Conservation (phyloP, 2,113 vertebrate genomes). For the Balaenoptera acutorostrata region DNA sequence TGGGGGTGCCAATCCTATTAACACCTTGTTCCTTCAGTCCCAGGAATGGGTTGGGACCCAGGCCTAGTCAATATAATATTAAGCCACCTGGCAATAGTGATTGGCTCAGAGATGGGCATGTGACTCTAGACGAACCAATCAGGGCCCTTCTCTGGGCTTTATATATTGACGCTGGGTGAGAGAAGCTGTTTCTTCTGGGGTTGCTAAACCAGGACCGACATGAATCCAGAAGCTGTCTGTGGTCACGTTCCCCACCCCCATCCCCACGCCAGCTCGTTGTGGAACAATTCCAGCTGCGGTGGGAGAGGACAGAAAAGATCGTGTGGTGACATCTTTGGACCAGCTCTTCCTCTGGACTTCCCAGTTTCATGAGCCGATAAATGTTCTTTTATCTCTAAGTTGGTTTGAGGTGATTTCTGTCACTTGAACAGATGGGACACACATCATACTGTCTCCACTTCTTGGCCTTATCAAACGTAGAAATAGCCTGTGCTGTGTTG, state of each 20-base stretch:
- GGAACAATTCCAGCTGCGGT: accelerated
- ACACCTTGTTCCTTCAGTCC: background rate
- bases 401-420: background rate
- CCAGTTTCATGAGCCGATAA: background rate
- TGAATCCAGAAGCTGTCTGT: background rate
- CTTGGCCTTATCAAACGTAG: background rate
- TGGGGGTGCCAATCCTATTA: background rate
- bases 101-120: background rate
- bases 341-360: background rate
- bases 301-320: background rate
- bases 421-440: background rate
- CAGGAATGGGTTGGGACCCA: too few relatives aligned
- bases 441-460: background rate
- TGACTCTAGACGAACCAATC: background rate
- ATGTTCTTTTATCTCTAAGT: background rate
- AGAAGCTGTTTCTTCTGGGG: background rate
- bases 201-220: too few relatives aligned
- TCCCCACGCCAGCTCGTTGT: accelerated
- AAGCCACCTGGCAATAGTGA: background rate
- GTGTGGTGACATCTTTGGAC: background rate
- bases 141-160: background rate
- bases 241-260: accelerated
- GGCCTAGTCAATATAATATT: background rate
- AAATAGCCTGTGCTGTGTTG: accelerated
- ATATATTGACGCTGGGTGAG: background rate